A percentile compares a stretch with the other conserved stretches of the same genome.
These are phyloP conservation scores for Leucosticte australis DNA, from an alignment of 2,113 vertebrate genomes.

Conservation along the genomic window DNA sequence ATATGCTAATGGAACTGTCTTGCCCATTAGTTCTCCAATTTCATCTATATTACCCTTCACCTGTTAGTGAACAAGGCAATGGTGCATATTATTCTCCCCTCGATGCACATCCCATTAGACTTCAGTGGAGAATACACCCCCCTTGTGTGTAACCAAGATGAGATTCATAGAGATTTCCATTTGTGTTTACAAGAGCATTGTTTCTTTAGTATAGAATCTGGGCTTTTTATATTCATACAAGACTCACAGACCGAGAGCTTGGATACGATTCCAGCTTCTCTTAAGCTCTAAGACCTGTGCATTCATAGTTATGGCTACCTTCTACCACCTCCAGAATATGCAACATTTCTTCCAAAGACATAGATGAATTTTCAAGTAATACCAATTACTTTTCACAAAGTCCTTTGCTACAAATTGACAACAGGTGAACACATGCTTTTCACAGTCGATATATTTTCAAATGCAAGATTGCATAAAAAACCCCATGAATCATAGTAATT, in stretches of 20 bases:
- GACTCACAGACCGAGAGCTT: background rate
- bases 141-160: conserved; percentile 32
- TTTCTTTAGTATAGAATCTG: conserved; percentile 10
- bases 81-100: conserved; percentile 40
- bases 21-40: conserved; percentile 58
- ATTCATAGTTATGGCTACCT: background rate
- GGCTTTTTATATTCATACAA: conserved; percentile 55
- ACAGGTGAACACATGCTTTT: background rate
- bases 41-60: conserved; percentile 63
- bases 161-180: conserved; percentile 58
- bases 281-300: background rate
- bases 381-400: background rate
- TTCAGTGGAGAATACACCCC: conserved; percentile 48
- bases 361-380: background rate
- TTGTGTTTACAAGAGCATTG: conserved; percentile 56
- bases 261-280: background rate
- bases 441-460: background rate
- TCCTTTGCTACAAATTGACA: background rate
- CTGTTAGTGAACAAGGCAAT: conserved; percentile 56
- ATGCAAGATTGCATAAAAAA: background rate
- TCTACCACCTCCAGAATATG: background rate
- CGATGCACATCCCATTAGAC: conserved; percentile 58
- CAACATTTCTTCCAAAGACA: background rate
- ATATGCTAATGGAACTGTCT: conserved; percentile 51
- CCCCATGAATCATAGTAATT: background rate